Conservation (phyloP, 1,140 invertebrate genomes). For the Cotesia chilonis region DNA sequence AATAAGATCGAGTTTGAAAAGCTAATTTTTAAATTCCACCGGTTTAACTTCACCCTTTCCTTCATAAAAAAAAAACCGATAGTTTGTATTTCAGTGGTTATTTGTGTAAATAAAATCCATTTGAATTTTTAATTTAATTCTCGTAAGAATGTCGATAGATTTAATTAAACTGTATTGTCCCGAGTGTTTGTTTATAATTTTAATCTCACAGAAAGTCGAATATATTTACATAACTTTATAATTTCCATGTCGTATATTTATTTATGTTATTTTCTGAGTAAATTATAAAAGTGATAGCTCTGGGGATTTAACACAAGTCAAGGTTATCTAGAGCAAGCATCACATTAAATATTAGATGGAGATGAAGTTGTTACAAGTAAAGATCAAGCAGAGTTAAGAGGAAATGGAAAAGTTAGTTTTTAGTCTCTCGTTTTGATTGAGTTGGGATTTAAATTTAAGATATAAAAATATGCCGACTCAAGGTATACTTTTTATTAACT, state of each 20-base stretch:
- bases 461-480: neutral
- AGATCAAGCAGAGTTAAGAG: neutral
- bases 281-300: no score
- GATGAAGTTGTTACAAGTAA: neutral
- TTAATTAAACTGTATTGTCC: no score
- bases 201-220: no score
- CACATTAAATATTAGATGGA: neutral
- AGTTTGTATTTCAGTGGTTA: no score
- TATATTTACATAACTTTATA: neutral
- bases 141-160: no score
- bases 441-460: slow-evolving; percentile 1
- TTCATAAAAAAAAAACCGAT: no score
- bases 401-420: neutral
- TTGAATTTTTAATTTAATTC: no score
- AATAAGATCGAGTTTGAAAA: no score
- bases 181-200: no score
- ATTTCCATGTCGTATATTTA: neutral
- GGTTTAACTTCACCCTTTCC: no score
- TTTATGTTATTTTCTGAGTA: slow-evolving; percentile 1
- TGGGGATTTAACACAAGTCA: neutral
- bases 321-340: neutral
- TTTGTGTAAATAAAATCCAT: no score
- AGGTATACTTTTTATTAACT: neutral
- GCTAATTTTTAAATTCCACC: no score
- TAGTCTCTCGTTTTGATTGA: slow-evolving; percentile 1